Evolutionary conservation across 2,797 vertebrate species (phyloP).

Genomic region (Sardinella longiceps): DNA sequence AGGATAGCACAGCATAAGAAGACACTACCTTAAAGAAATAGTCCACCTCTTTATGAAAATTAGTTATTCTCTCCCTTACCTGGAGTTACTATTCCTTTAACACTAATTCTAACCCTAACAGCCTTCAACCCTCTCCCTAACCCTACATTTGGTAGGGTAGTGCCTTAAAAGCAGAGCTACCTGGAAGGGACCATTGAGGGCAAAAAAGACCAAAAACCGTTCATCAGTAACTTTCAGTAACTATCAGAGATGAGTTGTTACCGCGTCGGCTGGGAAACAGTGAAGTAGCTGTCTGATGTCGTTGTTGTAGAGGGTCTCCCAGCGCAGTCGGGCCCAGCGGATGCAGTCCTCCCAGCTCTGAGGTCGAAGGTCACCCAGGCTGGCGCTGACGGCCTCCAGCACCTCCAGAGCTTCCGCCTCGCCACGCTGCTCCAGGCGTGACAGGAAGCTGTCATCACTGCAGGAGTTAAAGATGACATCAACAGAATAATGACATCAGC

Average conservation of each 20-base stretch:
- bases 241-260: constrained; percentile 67
- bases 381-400: constrained; percentile 66
- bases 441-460: constrained; percentile 74
- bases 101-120: too few relatives aligned
- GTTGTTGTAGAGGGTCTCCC: constrained; percentile 80
- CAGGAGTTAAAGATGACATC: constrained; percentile 42
- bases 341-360: constrained; percentile 81
- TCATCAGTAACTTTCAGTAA: too few relatives aligned
- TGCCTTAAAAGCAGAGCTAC: too few relatives aligned
- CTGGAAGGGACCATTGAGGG: too few relatives aligned
- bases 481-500: constrained; percentile 22
- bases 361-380: constrained; percentile 70
- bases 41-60: too few relatives aligned
- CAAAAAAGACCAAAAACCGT: too few relatives aligned
- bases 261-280: constrained; percentile 74
- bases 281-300: constrained; percentile 78
- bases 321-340: constrained; percentile 80
- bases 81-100: too few relatives aligned
- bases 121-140: too few relatives aligned
- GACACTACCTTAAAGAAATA: too few relatives aligned
- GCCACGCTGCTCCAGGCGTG: constrained; percentile 58
- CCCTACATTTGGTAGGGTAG: too few relatives aligned
- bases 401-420: constrained; percentile 68
- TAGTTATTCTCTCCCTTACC: too few relatives aligned
- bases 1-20: too few relatives aligned